Evolutionary conservation across 1,140 invertebrate species (phyloP).

Genomic region (Sinonovacula constricta): DNA sequence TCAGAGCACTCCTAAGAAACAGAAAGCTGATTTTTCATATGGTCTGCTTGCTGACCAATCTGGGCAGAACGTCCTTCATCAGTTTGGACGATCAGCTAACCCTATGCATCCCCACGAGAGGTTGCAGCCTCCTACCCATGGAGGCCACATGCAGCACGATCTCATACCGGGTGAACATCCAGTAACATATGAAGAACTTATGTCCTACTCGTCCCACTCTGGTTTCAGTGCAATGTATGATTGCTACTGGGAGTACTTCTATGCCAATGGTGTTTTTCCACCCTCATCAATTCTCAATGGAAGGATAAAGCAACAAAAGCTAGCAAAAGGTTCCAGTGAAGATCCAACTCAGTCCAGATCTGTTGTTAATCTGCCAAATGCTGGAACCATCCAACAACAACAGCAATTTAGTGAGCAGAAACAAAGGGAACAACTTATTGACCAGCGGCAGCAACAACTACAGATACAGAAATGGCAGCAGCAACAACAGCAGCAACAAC

Average conservation of each 20-base stretch:
- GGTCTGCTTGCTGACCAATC: slow-evolving; percentile 9
- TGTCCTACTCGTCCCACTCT: slow-evolving; percentile 54
- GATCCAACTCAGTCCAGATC: no score
- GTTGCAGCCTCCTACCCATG: no score
- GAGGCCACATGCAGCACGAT: neutral
- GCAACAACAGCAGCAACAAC: slow-evolving; percentile 11
- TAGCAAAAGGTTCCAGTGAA: no score
- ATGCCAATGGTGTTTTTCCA: slow-evolving; percentile 69
- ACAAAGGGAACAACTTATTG: no score
- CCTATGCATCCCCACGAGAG: neutral
- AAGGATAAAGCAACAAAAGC: neutral
- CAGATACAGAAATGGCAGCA: neutral
- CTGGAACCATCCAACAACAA: no score
- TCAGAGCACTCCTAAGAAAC: slow-evolving; percentile 24
- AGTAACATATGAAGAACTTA: slow-evolving; percentile 60
- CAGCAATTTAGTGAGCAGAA: no score
- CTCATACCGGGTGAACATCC: slow-evolving; percentile 15
- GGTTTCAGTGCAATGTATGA: slow-evolving; percentile 63
- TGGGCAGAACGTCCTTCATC: neutral
- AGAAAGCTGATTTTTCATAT: neutral
- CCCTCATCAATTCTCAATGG: slow-evolving; percentile 56
- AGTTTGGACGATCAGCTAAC: neutral
- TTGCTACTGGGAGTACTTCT: slow-evolving; percentile 73
- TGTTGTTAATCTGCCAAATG: no score
- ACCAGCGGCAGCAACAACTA: slow-evolving; percentile 9